A percentile compares a stretch with the other conserved stretches of the same genome.
Conservation (phyloP, 2,888 invertebrate genomes). For the Pristionchus fissidentatus region DNA sequence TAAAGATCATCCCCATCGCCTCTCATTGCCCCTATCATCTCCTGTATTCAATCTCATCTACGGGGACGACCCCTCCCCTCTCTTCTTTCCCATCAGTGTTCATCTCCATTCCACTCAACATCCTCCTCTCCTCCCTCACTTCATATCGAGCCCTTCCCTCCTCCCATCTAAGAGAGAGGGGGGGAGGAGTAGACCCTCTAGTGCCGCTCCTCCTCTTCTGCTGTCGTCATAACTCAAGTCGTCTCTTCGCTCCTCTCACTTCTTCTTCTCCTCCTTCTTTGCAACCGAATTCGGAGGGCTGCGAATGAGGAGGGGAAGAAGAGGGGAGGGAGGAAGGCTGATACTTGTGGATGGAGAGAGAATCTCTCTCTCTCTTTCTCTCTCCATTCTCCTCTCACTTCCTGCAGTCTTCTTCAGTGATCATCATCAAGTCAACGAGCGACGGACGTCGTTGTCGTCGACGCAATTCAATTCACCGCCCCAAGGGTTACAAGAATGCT, state of each 20-base stretch:
- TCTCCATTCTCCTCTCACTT: background rate
- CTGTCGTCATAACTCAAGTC: conserved; percentile 46
- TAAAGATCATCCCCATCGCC: background rate
- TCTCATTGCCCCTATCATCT: background rate
- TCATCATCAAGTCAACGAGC: no score
- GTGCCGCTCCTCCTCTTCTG: conserved; percentile 14
- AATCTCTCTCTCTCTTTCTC: background rate
- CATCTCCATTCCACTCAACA: conserved; percentile 8
- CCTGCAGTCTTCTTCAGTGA: conserved; percentile 15
- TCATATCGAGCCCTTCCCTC: background rate
- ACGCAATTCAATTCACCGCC: background rate
- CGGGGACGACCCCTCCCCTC: background rate
- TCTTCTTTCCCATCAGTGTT: background rate
- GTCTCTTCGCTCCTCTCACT: background rate
- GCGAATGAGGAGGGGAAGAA: background rate
- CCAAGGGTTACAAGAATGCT: background rate
- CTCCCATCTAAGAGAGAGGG: no score
- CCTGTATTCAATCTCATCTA: background rate
- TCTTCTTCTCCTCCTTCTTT: background rate
- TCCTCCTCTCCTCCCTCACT: background rate
- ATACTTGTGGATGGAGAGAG: conserved; percentile 29
- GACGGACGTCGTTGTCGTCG: conserved; percentile 6
- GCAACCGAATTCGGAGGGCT: conserved; percentile 32
- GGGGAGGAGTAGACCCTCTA: no score
- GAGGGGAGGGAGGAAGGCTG: conserved; percentile 9